Base-by-base conservation (phyloP, 2,888 invertebrate species). In the Nymphalis polychloros region DNA sequence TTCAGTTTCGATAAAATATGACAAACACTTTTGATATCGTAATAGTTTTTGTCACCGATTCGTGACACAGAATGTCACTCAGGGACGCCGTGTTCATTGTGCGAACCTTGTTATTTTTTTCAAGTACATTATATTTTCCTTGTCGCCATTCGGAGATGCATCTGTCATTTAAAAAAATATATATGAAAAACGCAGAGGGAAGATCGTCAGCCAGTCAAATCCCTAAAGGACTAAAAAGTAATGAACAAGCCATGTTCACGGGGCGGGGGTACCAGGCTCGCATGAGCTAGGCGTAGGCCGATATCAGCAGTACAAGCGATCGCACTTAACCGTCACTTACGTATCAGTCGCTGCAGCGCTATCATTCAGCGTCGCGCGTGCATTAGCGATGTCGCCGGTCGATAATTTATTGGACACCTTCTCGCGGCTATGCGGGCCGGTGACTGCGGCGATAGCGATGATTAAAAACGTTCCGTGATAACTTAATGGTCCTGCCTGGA, bases 301-400 rank as follows among this genome's bases (percentile, higher is more conserved):
- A 83, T 92, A 92, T 92, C 92, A 80, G 82, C 77, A 80, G 76
- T 87, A 91, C 92, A 92, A 90, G 92, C 89, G 90, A 91, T 91
- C 88, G 91, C 91, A 91, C 91, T 92, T 89, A 90, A 79, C 85
- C 84, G 86, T 88, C 89, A 86, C 84, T 83, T 89, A 87, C 87
- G 88, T 89, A 90, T 89, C 90, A 85, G 55, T 55, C 76, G 82
- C 81, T 84, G 87, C 85, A 81, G 83, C 86, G 84, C 87, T 90
- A 91, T 91, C 91, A 88, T 84, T 89, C 90, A 89, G 87, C 87
- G 88, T 87, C 89, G 88, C 82, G 81, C 84, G 87, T 86, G 90
- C 91, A 91, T 91, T 91, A 90, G 89, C 85, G 80, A 81, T 84
- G 88, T 89, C 88, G 88, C 87, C 84, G 81, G 80, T 80, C 86